Base-by-base conservation (phyloP, 1,140 invertebrate genomes). In the Harlomillsia oculata region DNA sequence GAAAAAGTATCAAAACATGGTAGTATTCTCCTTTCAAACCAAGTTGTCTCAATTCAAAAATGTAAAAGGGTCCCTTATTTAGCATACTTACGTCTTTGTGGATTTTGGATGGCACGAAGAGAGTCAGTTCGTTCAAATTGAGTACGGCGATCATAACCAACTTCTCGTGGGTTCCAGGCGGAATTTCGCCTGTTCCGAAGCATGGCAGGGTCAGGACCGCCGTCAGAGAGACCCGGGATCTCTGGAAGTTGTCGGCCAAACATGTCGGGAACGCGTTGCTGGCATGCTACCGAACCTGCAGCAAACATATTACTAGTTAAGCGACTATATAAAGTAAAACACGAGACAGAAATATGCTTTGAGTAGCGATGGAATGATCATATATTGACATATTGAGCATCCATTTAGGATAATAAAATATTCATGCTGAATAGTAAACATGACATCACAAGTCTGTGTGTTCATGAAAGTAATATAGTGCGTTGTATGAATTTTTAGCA, bases 41-140 rank as follows among this genome's bases (percentile, higher is more conserved):
- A n/a, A n/a, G n/a, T n/a, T 45, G 2, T 28, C 14, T 45, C 4
- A 9, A 45, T 28, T 28, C 2, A 32, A 3, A 20, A 18, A 16
- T 49, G 40, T 16, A 45, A 30, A 23, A 34, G 11, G 20, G 3
- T 58, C 29, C 26, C 41, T 29, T 29, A 25, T 14, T 52, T 45
- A 6, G n/a, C n/a, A n/a, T 18, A 13, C 45, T 50, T 59, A 65
- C 63, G 56, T 65, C 63, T 59, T 43, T 48, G 54, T n/a, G 50
- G 59, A 29, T 60, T 52, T 20, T 14, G 21, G 43, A 65, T 65
- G 41, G 59, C 49, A 43, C 59, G 53, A 20, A 65, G 59, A 18
- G 63, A 65, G 43, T 65, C 63, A 13, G 59, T 65, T 52, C 63
- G 34, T 45, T 65, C 63, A 49, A 65, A 65, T 41, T 65, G 63